Base-by-base conservation (phyloP, 2,113 vertebrate genomes). In the Gracilinanus agilis region DNA sequence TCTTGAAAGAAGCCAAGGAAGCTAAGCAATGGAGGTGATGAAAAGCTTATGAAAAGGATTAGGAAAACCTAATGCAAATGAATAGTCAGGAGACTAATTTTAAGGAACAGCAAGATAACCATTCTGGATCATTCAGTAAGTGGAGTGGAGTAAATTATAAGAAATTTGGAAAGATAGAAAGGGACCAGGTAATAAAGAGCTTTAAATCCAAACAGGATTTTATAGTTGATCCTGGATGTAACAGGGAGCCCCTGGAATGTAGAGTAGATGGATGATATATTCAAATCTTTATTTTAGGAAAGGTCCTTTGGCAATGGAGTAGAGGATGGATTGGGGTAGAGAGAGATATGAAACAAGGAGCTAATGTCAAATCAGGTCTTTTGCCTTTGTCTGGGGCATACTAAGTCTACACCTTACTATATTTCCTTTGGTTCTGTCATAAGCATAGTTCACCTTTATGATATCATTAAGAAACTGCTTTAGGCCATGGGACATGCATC, bases 251-350 rank as follows among this genome's bases (percentile, higher is more conserved):
- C 27, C 55, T 91, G 53, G 53, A 54, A 0, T 6, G 9, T 54
- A 61, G 88, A 49, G 1, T 53, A 13, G 55, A 0, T 53, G 1
- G 25, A 3, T 67, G 9, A 91, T 67, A 91, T 61, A 3, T 44
- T 92, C 8, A 96, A 54, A 12, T 67, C 27, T 95, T 3, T 95
- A 90, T 90, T 95, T 90, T n/a, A 67, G 5, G 91, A 94, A 97
- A 95, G 58, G 56, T 29, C 34, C 29, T 67, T 54, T 92, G 53
- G 0, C 34, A 44, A 90, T 21, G 67, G 54, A 4, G 67, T 90
- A 88, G 67, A 29, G 55, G 91, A 44, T 23, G 90, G 1, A 3
- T 34, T 92, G 44, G 16, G 24, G 10, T 54, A 0, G 9, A n/a
- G 92, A 25, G 2, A 12, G 10, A 54, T 2, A 29, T 44, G 24